phyloP scores from a whole-genome alignment of 2,113 vertebrate species.

The Trichechus manatus region DNA sequence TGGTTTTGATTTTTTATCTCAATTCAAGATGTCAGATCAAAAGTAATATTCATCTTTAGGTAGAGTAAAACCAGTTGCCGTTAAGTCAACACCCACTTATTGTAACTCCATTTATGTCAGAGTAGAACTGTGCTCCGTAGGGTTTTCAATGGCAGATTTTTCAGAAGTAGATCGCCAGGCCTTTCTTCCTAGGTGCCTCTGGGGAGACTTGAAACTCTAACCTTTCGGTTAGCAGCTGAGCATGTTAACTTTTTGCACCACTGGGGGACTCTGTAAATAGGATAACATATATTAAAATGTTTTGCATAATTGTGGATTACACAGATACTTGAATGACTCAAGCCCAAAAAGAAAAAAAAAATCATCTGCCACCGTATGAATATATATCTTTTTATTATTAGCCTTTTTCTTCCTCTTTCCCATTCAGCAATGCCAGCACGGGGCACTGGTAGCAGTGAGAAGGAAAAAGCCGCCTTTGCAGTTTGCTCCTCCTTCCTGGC shows the following conservation, averaged over 20 bases:
- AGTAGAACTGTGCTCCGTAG: not conserved
- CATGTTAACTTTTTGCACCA: not conserved
- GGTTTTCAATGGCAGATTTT: not conserved
- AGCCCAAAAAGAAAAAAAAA: not conserved
- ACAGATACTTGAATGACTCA: not conserved
- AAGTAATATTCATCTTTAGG: not conserved
- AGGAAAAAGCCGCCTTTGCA: not conserved
- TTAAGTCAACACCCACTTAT: not conserved
- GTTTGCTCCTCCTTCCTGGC: not conserved
- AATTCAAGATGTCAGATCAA: constrained; percentile 45
- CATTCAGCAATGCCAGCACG: not conserved
- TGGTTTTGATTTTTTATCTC: not conserved
- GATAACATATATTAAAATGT: not conserved
- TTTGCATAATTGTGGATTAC: not conserved
- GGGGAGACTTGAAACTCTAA: not conserved
- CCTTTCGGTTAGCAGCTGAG: not conserved
- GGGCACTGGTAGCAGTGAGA: not conserved
- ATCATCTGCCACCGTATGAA: not conserved
- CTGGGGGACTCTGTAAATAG: not conserved
- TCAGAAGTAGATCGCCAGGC: not conserved
- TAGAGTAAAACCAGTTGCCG: not conserved
- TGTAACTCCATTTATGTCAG: not conserved
- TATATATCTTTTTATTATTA: not conserved
- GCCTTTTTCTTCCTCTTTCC: not conserved
- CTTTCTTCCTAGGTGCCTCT: not conserved